These are phyloP conservation scores for Brachypterus glaber DNA, from an alignment of 2,888 invertebrate genomes.

Conservation along the genomic window DNA sequence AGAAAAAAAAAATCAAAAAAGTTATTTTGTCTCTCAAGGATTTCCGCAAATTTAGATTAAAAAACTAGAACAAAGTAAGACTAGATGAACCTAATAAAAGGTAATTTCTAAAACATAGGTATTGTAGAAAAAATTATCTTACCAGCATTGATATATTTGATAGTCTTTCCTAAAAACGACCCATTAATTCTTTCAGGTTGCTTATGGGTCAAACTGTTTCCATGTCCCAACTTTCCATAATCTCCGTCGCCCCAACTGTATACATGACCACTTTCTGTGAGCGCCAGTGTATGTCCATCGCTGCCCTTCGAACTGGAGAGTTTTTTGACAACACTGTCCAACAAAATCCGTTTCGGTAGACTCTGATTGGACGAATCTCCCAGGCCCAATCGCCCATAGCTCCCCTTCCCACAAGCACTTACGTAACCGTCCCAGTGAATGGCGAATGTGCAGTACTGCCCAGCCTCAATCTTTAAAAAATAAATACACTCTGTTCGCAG, in stretches of 20 bases:
- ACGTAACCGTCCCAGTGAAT: slow-evolving; percentile 49
- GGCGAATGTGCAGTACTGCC: slow-evolving; percentile 55
- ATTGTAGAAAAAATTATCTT: no score
- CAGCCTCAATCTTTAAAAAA: slow-evolving; percentile 47
- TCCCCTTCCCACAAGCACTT: slow-evolving; percentile 54
- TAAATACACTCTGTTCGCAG: neutral
- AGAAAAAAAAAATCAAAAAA: no score
- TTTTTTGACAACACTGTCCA: slow-evolving; percentile 44
- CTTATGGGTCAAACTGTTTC: slow-evolving; percentile 45
- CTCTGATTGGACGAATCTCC: slow-evolving; percentile 54
- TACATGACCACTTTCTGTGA: slow-evolving; percentile 45
- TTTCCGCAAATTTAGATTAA: no score
- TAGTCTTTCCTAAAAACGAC: slow-evolving; percentile 40
- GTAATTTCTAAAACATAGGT: no score
- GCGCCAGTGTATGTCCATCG: slow-evolving; percentile 48
- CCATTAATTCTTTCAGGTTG: slow-evolving; percentile 46
- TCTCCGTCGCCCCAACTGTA: slow-evolving; percentile 53
- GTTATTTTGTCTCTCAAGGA: no score
- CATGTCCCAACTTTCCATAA: slow-evolving; percentile 49
- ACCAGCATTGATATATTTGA: slow-evolving; percentile 47
- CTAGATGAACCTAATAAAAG: no score
- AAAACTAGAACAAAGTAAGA: no score
- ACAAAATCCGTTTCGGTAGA: slow-evolving; percentile 45
- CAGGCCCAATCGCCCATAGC: slow-evolving; percentile 53
- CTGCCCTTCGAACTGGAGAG: slow-evolving; percentile 49